Conservation (phyloP, 1,140 invertebrate genomes). For the Oedothorax gibbosus region DNA sequence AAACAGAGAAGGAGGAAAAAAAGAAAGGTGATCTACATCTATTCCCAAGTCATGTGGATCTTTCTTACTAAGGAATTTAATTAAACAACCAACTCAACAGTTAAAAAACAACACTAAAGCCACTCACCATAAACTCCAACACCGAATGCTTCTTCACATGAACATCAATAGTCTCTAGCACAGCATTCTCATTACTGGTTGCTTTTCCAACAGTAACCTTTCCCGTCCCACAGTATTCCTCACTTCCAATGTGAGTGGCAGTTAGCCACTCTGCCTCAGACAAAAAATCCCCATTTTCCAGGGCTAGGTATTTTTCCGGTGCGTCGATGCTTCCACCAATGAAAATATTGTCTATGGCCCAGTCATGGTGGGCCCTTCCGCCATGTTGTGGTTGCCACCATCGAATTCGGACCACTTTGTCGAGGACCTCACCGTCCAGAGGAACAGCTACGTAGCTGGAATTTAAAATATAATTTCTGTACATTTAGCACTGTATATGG, state of each 20-base stretch:
- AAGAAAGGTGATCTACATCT: not conserved
- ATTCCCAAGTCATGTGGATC: not conserved
- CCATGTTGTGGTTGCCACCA: slow-evolving; percentile 69
- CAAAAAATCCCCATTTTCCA: slow-evolving; percentile 51
- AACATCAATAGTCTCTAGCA: slow-evolving; percentile 62
- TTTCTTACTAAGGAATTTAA: not conserved
- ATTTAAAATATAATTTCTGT: not conserved
- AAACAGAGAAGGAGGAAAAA: too few relatives aligned
- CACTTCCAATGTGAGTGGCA: slow-evolving; percentile 39
- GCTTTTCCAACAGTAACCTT: slow-evolving; percentile 52
- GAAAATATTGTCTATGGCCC: slow-evolving; percentile 70
- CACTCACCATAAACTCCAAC: slow-evolving; percentile 52
- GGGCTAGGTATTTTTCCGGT: slow-evolving; percentile 30
- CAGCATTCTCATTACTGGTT: slow-evolving; percentile 57
- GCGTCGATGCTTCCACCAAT: slow-evolving; percentile 66
- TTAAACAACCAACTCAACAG: not conserved
- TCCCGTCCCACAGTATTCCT: slow-evolving; percentile 36
- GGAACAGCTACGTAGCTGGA: slow-evolving; percentile 64
- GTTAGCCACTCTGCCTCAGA: slow-evolving; percentile 33
- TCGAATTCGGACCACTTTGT: slow-evolving; percentile 67
- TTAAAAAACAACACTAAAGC: not conserved
- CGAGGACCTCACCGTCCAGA: slow-evolving; percentile 66
- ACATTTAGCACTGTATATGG: not conserved
- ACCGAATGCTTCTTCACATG: slow-evolving; percentile 53
- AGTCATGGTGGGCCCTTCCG: slow-evolving; percentile 66